Base-by-base conservation (phyloP, 2,113 vertebrate genomes). In the Philantomba maxwellii region DNA sequence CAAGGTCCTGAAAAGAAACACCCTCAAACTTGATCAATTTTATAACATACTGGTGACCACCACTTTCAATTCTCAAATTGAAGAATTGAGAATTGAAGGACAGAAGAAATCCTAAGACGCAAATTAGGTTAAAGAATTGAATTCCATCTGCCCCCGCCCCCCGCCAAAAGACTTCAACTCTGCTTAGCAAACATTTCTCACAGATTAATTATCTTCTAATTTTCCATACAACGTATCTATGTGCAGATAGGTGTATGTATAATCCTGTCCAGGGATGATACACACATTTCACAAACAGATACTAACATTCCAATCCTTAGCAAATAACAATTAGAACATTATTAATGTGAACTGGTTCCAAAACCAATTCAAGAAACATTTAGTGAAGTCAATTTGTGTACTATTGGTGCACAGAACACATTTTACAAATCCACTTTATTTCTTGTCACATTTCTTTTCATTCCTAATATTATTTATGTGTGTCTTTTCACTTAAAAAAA, bases 81-180 rank as follows among this genome's bases (percentile, higher is more conserved):
- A 39, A 39, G 39, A 39, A 39, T 39, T 39, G 39, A 39, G 39
- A 39, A 39, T 39, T 39, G 39, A 39, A 64, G 39, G 80, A 92
- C 39, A 91, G 66, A 66, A 66, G 43, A 89, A 82, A 87, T 55
- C 16, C 25, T 28, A 19, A 88, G 36, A 60, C 1, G 8, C 17
- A 81, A 88, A 43, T 81, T 89, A 83, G 26, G 33, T 51, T 83
- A 73, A 91, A 85, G 85, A 95, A 90, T 70, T 80, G 23, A 66
- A 73, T 89, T 25, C 57, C 23, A 36, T 5, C 10, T 0, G 4
- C 33, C n/a, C 10, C n/a, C 1, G 1, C 0, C n/a, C n/a, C 66
- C 19, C 0, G 0, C 23, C 25, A n/a, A 75, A 85, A 25, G 78
- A 5, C 15, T 73, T 55, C 47, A 57, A 51, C 39, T 77, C 77